Base-by-base conservation (phyloP, 1,140 invertebrate genomes). In the Matsumurasca onukii region DNA sequence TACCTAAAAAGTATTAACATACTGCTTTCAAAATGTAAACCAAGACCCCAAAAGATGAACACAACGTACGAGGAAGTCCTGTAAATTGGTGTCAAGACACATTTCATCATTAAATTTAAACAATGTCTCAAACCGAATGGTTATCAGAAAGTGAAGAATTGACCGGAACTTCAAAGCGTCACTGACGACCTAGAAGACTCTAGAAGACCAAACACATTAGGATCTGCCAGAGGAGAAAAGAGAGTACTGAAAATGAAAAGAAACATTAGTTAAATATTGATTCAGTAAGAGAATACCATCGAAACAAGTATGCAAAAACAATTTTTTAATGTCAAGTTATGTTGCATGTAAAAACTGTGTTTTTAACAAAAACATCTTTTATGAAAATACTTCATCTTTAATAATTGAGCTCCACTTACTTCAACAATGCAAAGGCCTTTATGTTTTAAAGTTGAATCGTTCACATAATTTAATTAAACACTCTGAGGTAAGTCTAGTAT, bases 241-340 rank as follows among this genome's bases (percentile, higher is more conserved):
- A 13, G 65, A 66, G 45, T 34, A 66, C 34, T 48, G 65, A 5
- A 49, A 66, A 49, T 48, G 20, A 66, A 15, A 52, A 66, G 34
- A 66, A 22, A 20, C n/a, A 66, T 20, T 20, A 49, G 25, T 22
- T n/a, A 24, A 51, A 39, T 9, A 9, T 51, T 51, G 49, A 3
- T 20, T 9, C n/a, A 3, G 24, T 51, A 27, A 5, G 9, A 22
- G 9, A 29, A 27, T 59, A 27, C 55, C 12, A 5, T 59, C 30
- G 55, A 22, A 59, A 20, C 12, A 59, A 27, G 25, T 27, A 59
- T 13, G 25, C 49, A 5, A 27, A 22, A 27, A 27, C 24, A 22
- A 25, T 20, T 51, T 51, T 51, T 5, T 5, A 22, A 51, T 5
- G 49, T n/a, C n/a, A 17, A 12, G 17, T 45, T 9, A 51, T 51